Evolutionary conservation across 1,140 invertebrate genomes (phyloP).

Genomic region (Saccostrea cuccullata): DNA sequence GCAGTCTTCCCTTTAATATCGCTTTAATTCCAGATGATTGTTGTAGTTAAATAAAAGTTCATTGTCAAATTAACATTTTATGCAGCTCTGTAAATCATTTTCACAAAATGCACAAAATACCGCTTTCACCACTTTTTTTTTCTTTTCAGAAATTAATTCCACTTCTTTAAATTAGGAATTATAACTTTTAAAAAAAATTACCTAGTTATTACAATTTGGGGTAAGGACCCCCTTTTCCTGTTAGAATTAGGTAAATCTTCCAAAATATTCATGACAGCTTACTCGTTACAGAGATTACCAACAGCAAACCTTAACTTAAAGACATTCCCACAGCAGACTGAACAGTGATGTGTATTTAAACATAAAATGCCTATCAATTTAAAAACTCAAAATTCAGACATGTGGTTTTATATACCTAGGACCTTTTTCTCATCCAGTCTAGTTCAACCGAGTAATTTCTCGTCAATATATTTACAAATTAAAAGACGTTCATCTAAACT

Average conservation of each 20-base stretch:
- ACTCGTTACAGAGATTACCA: neutral
- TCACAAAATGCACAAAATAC: too few species aligned
- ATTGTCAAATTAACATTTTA: too few species aligned
- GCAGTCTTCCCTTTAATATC: too few species aligned
- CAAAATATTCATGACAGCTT: neutral
- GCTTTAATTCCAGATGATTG: too few species aligned
- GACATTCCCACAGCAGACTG: too few species aligned
- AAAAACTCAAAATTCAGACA: neutral
- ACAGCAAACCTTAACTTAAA: too few species aligned
- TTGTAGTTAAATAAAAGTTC: too few species aligned
- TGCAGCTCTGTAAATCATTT: too few species aligned
- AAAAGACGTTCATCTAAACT: neutral
- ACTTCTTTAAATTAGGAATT: too few species aligned
- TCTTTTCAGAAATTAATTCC: too few species aligned
- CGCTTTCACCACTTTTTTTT: too few species aligned
- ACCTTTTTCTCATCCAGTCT: neutral
- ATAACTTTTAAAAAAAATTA: neutral
- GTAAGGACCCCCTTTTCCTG: neutral
- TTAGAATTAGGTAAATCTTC: neutral
- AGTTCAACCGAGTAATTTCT: neutral
- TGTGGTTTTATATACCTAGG: neutral
- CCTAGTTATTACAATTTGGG: constrained; percentile 11
- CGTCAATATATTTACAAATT: constrained; percentile 4
- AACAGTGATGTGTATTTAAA: neutral
- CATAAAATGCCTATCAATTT: neutral